A percentile compares a stretch with the other conserved stretches of the same genome.
Evolutionary conservation across 2,888 invertebrate species (phyloP).

Genomic region (Diaprepes abbreviatus): DNA sequence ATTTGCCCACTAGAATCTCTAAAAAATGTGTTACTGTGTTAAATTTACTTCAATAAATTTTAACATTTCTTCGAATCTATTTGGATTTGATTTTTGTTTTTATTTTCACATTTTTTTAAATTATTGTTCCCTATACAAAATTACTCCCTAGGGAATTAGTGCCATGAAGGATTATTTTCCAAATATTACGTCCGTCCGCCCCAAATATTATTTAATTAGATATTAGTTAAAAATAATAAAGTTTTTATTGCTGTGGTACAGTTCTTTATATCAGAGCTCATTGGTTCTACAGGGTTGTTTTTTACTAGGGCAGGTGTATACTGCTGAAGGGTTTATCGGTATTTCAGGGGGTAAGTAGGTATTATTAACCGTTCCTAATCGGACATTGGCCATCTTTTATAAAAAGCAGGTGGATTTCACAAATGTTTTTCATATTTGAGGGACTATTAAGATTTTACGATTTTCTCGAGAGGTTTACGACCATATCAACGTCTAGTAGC

Average conservation of each 20-base stretch:
- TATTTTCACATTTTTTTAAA: too few species aligned
- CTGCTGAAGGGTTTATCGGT: slow-evolving; percentile 59
- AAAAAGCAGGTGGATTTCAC: slow-evolving; percentile 28
- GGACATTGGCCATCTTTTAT: slow-evolving; percentile 40
- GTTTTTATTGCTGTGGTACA: neutral
- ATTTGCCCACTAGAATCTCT: too few species aligned
- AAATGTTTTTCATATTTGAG: neutral
- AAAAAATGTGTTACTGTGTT: too few species aligned
- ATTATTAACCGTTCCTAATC: slow-evolving; percentile 51
- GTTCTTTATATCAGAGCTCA: neutral
- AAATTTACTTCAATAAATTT: too few species aligned
- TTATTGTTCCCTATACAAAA: too few species aligned
- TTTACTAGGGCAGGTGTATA: slow-evolving; percentile 59
- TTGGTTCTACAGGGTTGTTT: slow-evolving; percentile 1
- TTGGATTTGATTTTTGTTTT: too few species aligned
- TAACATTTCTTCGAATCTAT: too few species aligned
- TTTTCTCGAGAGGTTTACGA: neutral
- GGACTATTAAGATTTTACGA: slow-evolving; percentile 12
- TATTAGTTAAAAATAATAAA: too few species aligned
- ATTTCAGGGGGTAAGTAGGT: slow-evolving; percentile 35
- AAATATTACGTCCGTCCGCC: too few species aligned
- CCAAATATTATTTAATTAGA: too few species aligned
- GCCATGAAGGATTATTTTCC: too few species aligned
- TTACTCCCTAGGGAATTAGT: too few species aligned
- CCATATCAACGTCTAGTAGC: neutral